Evolutionary conservation across 1,140 invertebrate genomes (phyloP).

Genomic region (Leptinotarsa texana): DNA sequence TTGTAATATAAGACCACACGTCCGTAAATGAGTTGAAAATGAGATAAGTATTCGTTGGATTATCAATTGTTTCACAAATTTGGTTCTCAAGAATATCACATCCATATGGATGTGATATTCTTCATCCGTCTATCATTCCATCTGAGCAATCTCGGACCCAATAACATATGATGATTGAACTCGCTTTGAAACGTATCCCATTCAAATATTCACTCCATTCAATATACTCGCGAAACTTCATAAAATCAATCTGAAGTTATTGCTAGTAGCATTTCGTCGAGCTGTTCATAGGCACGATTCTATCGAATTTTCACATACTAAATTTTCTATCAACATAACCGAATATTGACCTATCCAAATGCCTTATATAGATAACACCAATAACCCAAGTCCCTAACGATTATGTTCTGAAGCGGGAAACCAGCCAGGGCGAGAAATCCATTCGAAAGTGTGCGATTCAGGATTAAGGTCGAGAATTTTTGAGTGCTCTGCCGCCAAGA

Average conservation of each 20-base stretch:
- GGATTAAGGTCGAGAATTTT: constrained; percentile 1
- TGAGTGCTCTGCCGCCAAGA: not conserved
- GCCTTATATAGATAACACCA: not conserved
- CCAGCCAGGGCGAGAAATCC: not conserved
- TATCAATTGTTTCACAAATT: too few species aligned
- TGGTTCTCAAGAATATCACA: too few species aligned
- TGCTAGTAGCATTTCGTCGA: not conserved
- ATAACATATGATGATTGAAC: too few species aligned
- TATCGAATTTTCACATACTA: not conserved
- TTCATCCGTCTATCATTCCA: too few species aligned
- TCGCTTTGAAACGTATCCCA: too few species aligned
- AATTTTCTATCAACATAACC: constrained; percentile 1
- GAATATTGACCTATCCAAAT: not conserved
- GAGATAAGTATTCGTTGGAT: too few species aligned
- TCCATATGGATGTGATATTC: too few species aligned
- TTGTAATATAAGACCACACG: too few species aligned
- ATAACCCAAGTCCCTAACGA: not conserved
- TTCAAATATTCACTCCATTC: too few species aligned
- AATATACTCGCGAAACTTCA: not conserved
- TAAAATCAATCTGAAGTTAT: not conserved
- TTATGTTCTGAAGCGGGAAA: not conserved
- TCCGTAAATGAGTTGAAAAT: too few species aligned
- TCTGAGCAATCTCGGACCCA: too few species aligned
- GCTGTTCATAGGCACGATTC: not conserved
- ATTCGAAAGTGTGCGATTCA: not conserved